These are phyloP conservation scores for Spizaetus ornatus DNA, from an alignment of 2,113 vertebrate species.

Conservation along the genomic window DNA sequence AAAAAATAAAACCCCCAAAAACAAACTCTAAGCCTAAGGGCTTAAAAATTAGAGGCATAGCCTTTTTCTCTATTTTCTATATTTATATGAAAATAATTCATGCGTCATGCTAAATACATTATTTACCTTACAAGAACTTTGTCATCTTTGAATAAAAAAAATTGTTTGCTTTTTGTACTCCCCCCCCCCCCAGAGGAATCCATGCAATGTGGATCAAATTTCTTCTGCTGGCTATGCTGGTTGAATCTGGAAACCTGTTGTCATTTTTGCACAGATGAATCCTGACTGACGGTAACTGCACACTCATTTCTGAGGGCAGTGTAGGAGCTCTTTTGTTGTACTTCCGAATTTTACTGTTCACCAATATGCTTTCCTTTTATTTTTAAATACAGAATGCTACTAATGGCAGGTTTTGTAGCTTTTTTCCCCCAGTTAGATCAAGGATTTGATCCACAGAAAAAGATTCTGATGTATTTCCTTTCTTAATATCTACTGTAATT, in stretches of 20 bases:
- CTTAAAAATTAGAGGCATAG: slow-evolving; percentile 95
- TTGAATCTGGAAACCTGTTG: slow-evolving; percentile 83
- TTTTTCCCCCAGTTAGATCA: slow-evolving; percentile 60
- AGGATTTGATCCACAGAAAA: slow-evolving; percentile 70
- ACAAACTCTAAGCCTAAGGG: slow-evolving; percentile 85
- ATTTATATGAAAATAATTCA: slow-evolving; percentile 99
- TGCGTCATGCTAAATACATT: slow-evolving; percentile 99
- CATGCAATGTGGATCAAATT: slow-evolving; percentile 92
- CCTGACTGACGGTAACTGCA: slow-evolving; percentile 81
- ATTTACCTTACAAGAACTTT: slow-evolving; percentile 99
- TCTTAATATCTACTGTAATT: slow-evolving; percentile 57
- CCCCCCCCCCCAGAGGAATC: slow-evolving; percentile 77
- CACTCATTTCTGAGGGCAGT: slow-evolving; percentile 81
- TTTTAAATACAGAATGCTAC: slow-evolving; percentile 65
- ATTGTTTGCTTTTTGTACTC: slow-evolving; percentile 79
- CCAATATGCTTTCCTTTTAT: slow-evolving; percentile 49
- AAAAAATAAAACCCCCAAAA: not conserved
- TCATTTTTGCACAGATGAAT: slow-evolving; percentile 86
- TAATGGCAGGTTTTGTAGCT: slow-evolving; percentile 81
- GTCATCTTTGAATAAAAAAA: slow-evolving; percentile 90
- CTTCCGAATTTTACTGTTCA: slow-evolving; percentile 32
- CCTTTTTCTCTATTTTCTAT: slow-evolving; percentile 94
- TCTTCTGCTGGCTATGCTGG: slow-evolving; percentile 91
- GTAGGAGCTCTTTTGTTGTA: slow-evolving; percentile 52
- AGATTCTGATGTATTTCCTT: slow-evolving; percentile 61